Evolutionary conservation across 2,888 invertebrate genomes (phyloP), one percentile per base, ranked within the genome.

Genomic region (Campopleginae sp.): DNA sequence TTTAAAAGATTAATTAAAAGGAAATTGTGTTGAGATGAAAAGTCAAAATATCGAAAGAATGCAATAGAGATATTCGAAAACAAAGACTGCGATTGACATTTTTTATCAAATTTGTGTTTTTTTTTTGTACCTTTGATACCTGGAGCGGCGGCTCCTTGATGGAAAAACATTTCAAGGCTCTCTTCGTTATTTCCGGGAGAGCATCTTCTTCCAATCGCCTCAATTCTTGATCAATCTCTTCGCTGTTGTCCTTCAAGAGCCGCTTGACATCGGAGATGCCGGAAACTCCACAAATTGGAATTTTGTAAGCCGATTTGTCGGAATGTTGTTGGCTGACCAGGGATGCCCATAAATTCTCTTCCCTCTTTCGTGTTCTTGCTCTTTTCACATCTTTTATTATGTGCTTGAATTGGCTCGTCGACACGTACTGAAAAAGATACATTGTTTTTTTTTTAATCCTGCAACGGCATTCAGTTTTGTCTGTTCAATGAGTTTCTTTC

Each of bases 341-440:
- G 1, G 89, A 88, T 14, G 87, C 86, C 91, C 93, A 93, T 14
- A 90, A 74, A 51, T 87, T 89, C 44, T 93, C 93, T 66, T 93
- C 92, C 19, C 91, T 90, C 33, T 89, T 86, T 65, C 87, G 89
- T 7, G 86, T 82, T 80, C 91, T 90, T 61, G 91, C 90, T 80
- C 92, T 91, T 51, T 86, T 90, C 4, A 92, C 92, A 72, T 90
- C 89, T 83, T 92, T 92, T 19, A 92, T 88, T 76, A 93, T 90
- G 58, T 90, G 80, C 82, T 91, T 91, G 74, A 93, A 92, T 81
- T 91, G 90, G 80, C 88, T 89, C 61, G 89, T 89, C 51, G 93
- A 92, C 74, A 93, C 87, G 54, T 92, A 93, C 93, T 93, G 72
- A 14, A 87, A 87, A 78, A 76, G 31, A 19, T 5, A 2, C 54